Conservation (phyloP, 2,797 vertebrate species). For the Xiphophorus birchmanni region DNA sequence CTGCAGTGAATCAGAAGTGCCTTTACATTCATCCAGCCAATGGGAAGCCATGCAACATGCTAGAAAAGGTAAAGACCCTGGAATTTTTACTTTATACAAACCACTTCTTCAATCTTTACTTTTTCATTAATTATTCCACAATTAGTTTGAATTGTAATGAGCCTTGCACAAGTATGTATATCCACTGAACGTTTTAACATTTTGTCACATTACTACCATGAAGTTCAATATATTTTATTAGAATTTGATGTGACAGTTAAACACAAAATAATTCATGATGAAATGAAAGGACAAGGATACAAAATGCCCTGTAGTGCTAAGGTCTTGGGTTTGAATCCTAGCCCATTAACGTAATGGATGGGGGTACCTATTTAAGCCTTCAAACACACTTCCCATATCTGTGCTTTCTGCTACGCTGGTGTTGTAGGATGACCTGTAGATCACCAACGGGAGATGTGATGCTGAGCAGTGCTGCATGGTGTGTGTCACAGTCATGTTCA, state of each 20-base stretch:
- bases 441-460: too few relatives aligned
- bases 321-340: not conserved
- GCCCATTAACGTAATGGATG: too few relatives aligned
- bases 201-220: not conserved
- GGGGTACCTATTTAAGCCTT: too few relatives aligned
- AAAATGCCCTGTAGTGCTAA: not conserved
- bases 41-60: conserved; percentile 45
- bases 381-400: not conserved
- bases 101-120: conserved; percentile 17
- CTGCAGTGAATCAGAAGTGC: conserved; percentile 61
- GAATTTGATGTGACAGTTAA: not conserved
- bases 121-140: not conserved
- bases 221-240: not conserved
- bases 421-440: too few relatives aligned
- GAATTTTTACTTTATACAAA: conserved; percentile 41
- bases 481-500: too few relatives aligned
- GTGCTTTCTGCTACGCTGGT: not conserved
- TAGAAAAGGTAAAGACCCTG: conserved; percentile 49
- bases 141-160: not conserved
- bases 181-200: not conserved
- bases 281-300: not conserved
- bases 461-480: too few relatives aligned
- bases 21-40: conserved; percentile 61
- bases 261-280: not conserved
- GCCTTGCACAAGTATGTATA: not conserved